Conservation (phyloP, 2,797 vertebrate species). For the Atherinosoma microstoma region DNA sequence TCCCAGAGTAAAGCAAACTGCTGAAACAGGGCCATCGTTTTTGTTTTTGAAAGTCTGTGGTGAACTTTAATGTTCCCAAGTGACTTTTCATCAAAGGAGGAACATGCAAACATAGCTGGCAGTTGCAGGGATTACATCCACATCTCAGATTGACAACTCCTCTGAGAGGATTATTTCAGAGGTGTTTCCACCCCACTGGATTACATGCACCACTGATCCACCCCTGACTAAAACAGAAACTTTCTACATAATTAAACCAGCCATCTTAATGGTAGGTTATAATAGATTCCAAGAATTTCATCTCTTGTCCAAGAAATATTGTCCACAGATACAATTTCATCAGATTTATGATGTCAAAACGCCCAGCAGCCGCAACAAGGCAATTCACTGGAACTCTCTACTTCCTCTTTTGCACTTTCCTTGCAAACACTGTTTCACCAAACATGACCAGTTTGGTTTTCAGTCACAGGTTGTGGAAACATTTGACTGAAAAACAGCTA, state of each 20-base stretch:
- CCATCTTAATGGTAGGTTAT: neutral
- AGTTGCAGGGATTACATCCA: neutral
- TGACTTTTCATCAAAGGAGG: neutral
- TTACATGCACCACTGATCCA: constrained; percentile 7
- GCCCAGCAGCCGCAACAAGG: neutral
- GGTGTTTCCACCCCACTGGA: neutral
- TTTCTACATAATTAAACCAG: constrained; percentile 7
- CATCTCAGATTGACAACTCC: neutral
- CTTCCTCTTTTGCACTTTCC: constrained; percentile 75
- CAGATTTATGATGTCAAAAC: constrained; percentile 13
- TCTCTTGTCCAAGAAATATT: neutral
- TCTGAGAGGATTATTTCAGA: constrained; percentile 9
- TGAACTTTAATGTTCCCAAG: neutral
- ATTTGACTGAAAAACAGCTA: constrained; percentile 52
- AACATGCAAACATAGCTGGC: neutral
- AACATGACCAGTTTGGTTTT: constrained; percentile 26
- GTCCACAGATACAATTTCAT: neutral
- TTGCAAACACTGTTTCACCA: constrained; percentile 27
- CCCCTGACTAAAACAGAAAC: constrained; percentile 8
- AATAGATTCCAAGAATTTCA: neutral
- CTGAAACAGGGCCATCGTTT: neutral
- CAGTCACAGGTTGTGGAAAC: constrained; percentile 65
- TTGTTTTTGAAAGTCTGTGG: neutral
- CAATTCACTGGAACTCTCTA: constrained; percentile 45
- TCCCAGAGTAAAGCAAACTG: neutral